Percentiles rank a stretch among this genome's conserved stretches.
phyloP scores from a whole-genome alignment of 1,140 invertebrate species.

The Aleiodes sp. region DNA sequence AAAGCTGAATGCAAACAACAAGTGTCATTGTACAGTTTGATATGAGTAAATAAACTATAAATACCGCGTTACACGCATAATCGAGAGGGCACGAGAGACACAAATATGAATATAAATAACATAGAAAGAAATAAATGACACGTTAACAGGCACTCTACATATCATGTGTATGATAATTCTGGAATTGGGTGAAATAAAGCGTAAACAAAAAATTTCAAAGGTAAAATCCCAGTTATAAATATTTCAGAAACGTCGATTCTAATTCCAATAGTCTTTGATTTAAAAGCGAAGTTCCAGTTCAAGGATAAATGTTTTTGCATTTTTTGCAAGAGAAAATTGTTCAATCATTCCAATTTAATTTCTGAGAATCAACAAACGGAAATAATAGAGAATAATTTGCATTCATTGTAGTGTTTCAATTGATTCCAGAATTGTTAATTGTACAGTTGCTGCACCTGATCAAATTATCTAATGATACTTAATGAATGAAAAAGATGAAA shows the following conservation, averaged over 20 bases:
- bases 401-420: neutral
- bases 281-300: neutral
- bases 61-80: neutral
- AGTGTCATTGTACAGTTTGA: constrained; percentile 21
- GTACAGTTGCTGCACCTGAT: constrained; percentile 2
- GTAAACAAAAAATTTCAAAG: neutral
- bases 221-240: too few relatives aligned
- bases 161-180: constrained; percentile 26
- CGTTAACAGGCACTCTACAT: neutral
- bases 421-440: constrained; percentile 1
- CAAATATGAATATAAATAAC: too few relatives aligned
- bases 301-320: constrained; percentile 1
- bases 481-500: neutral
- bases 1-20: neutral
- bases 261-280: too few relatives aligned
- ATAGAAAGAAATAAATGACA: too few relatives aligned
- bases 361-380: too few relatives aligned
- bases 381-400: neutral
- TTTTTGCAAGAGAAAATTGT: neutral
- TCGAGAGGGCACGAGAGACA: neutral
- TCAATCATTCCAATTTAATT: neutral
- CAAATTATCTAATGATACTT: constrained; percentile 16
- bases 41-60: neutral
- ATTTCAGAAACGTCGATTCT: too few relatives aligned
- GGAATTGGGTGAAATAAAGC: neutral